Base-by-base conservation (phyloP, 2,113 vertebrate species). In the Trogon melanurus region DNA sequence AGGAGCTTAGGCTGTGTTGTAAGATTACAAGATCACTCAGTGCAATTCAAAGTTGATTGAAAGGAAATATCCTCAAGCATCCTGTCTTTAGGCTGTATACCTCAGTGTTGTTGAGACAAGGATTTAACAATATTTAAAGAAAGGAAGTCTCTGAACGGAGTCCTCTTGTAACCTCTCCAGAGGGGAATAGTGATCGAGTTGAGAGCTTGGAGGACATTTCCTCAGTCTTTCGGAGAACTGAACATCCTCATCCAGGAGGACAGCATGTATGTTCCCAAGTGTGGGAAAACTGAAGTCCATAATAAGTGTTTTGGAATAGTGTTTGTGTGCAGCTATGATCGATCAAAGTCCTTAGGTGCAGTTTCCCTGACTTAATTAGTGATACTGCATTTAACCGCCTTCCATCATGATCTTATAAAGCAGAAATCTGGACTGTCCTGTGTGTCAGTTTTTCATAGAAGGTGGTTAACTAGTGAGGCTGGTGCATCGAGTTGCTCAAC, bases 261-360 rank as follows among this genome's bases (percentile, higher is more conserved):
- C 29, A 38, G 13, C 0, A 0, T 0, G 0, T 30, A 47, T 30
- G 32, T 69, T 91, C 41, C 56, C 30, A 10, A 21, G 44, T 56
- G 73, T 64, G 73, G 25, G 73, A 70, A 96, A 75, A 45, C 61
- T 61, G 19, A 58, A 75, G 47, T 65, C 58, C 11, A 0, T 23
- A 32, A 16, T 23, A 21, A 58, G 58, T 27, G 38, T 5, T 47
- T 89, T 79, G 30, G 34, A 67, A 30, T 23, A 26, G 53, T 50
- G n/a, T 30, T 61, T 32, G 16, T 9, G 38, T 58, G 54, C 53
- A 94, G 72, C 69, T 62, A 1, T n/a, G 36, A 51, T 80, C 51
- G 36, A 51, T 80, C 51, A 30, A 11, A 89, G 62, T 57, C 48
- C 36, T 79, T 61, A 36, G 0, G 27, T 73, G 72, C 47, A 22